These are phyloP conservation scores for Hycleus cichorii DNA, from an alignment of 1,140 invertebrate genomes.

Conservation along the genomic window DNA sequence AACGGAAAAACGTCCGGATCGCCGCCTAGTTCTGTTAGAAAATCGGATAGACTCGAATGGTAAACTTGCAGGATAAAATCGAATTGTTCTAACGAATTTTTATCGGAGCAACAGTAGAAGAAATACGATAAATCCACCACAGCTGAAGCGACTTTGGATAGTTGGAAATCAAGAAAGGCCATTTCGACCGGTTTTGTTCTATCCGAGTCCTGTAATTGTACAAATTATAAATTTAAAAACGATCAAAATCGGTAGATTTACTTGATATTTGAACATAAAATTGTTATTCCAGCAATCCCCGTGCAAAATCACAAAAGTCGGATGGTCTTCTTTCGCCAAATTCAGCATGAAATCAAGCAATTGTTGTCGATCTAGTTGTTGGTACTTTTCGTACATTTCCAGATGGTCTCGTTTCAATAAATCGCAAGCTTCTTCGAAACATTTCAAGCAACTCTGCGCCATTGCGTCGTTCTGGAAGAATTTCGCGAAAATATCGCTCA, in stretches of 20 bases:
- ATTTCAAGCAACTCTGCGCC: too few relatives aligned
- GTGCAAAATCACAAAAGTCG: constrained; percentile 41
- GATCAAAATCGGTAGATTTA: constrained; percentile 2
- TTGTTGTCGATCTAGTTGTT: background rate
- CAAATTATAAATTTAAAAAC: background rate
- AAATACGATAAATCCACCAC: constrained; percentile 19
- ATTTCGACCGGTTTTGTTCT: constrained; percentile 5
- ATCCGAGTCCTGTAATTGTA: constrained; percentile 7
- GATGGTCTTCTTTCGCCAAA: background rate
- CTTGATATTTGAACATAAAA: constrained; percentile 47
- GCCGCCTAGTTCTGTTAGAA: constrained; percentile 11
- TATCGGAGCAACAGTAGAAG: constrained; percentile 9
- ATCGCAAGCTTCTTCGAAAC: too few relatives aligned
- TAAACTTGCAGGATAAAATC: constrained; percentile 13
- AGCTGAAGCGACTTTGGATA: constrained; percentile 12
- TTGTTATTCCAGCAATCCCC: constrained; percentile 52
- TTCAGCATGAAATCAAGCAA: background rate
- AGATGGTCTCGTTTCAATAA: constrained; percentile 5
- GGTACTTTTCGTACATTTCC: too few relatives aligned
- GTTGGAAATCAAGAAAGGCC: constrained; percentile 15
- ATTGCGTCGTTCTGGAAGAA: constrained; percentile 7
- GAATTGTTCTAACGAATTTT: constrained; percentile 2
- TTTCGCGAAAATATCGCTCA: constrained; percentile 27
- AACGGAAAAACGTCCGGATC: constrained; percentile 41
- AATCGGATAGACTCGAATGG: constrained; percentile 4